Evolutionary conservation across 1,140 invertebrate genomes (phyloP), one percentile per base, ranked within the genome.

Genomic region (Lordiphosa collinella): DNA sequence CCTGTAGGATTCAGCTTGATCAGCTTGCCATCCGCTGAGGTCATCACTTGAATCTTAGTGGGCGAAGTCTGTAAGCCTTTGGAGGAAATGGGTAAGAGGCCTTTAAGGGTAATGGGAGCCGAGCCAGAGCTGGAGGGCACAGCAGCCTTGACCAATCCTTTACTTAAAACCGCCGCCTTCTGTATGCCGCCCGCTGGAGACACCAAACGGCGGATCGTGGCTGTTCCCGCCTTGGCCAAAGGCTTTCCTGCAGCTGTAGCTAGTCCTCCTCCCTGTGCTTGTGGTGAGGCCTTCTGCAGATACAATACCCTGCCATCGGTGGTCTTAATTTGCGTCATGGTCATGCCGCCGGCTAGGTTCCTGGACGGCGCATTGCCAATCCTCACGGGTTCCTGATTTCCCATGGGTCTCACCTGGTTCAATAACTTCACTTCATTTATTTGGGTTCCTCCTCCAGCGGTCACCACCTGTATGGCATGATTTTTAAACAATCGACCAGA

Each of bases 11-110:
- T 84, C 4, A 84, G 13, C 34, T 78, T 84, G 0, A 85, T 70
- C 1, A 85, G 51, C 31, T 73, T 85, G 1, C 86, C 86, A 66
- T 78, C 86, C 1, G 78, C 18, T 3, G 74, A 82, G 2, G 82
- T 82, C 13, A 88, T 54, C 5, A 88, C 56, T 36, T 88, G 84
- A 7, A 88, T 62, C 40, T 58, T 56, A 6, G 48, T 38, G 6
- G 53, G 37, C 38, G 43, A 56, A 5, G 53, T 7, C 22, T 65
- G 55, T 1, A 34, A 16, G 10, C 40, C 31, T 16, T 53, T 52
- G 3, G 44, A 29, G 10, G 44, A 29, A 10, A 67, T 13, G 2
- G 63, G 63, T 34, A 67, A 60, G 18, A 76, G 41, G 8, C 78
- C 72, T 25, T 56, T 84, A 3, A 78, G 41, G 9, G 78, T 75